These are phyloP conservation scores for Margarornis squamiger DNA, from an alignment of 2,797 vertebrate genomes.

Conservation along the genomic window DNA sequence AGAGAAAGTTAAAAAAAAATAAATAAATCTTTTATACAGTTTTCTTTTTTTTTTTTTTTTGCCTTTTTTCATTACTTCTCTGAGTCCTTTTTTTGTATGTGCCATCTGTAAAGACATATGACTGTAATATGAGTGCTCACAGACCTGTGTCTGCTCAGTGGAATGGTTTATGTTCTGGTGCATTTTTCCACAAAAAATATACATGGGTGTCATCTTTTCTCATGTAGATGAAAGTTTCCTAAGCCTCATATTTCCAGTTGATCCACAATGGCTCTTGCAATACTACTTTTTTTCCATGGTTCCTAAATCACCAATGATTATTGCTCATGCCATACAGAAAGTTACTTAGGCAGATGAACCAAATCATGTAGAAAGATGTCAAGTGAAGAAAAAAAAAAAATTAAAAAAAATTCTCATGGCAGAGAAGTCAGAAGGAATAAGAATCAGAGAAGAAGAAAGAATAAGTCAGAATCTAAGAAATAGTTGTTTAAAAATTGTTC, in stretches of 20 bases:
- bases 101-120: not conserved
- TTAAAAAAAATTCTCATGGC: not conserved
- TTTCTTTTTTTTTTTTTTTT: not conserved
- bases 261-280: not conserved
- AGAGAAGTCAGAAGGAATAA: not conserved
- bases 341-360: not conserved
- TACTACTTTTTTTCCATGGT: not conserved
- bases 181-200: not conserved
- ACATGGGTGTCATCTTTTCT: not conserved
- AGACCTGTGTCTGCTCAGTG: not conserved
- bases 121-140: slow-evolving; percentile 5
- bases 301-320: not conserved
- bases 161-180: not conserved
- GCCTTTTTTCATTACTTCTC: not conserved
- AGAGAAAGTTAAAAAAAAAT: not conserved
- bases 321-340: not conserved
- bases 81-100: not conserved
- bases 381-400: not conserved
- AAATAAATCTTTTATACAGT: not conserved
- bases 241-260: not conserved
- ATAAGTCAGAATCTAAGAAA: not conserved
- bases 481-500: not conserved
- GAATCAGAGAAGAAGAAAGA: not conserved
- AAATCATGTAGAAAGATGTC: not conserved
- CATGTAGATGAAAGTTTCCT: not conserved